Conservation (phyloP, 1,140 invertebrate species). For the Chrysoperla carnea region DNA sequence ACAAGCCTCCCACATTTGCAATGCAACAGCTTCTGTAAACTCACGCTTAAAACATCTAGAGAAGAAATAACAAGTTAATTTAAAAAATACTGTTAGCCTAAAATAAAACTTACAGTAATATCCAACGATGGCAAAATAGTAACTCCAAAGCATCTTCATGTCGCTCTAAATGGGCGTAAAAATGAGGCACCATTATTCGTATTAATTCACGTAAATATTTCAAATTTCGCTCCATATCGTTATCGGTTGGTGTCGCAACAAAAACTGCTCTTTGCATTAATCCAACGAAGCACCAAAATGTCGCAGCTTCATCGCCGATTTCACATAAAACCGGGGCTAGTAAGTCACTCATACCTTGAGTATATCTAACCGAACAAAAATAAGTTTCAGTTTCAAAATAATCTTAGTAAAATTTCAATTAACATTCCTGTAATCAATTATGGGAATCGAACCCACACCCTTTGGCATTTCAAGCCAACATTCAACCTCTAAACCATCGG, state of each 20-base stretch:
- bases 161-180: conserved; percentile 67
- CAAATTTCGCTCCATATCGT: conserved; percentile 85
- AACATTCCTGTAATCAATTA: no score
- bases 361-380: conserved; percentile 32
- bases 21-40: conserved; percentile 68
- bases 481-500: no score
- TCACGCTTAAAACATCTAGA: conserved; percentile 71
- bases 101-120: conserved; percentile 52
- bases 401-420: no score
- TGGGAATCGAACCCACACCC: no score
- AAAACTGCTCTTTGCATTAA: conserved; percentile 84
- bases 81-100: conserved; percentile 2
- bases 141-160: conserved; percentile 74
- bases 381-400: no score
- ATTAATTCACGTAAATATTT: conserved; percentile 74
- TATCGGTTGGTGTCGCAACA: conserved; percentile 80
- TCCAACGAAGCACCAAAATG: conserved; percentile 89
- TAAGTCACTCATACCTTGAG: conserved; percentile 85
- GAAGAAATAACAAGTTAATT: conserved; percentile 5
- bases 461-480: no score
- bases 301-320: conserved; percentile 72
- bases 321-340: conserved; percentile 74
- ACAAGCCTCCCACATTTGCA: conserved; percentile 86
- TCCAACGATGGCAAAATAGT: conserved; percentile 86
- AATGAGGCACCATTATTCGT: conserved; percentile 69